These are phyloP conservation scores for Otus scops DNA, from an alignment of 2,797 vertebrate species.

Conservation along the genomic window DNA sequence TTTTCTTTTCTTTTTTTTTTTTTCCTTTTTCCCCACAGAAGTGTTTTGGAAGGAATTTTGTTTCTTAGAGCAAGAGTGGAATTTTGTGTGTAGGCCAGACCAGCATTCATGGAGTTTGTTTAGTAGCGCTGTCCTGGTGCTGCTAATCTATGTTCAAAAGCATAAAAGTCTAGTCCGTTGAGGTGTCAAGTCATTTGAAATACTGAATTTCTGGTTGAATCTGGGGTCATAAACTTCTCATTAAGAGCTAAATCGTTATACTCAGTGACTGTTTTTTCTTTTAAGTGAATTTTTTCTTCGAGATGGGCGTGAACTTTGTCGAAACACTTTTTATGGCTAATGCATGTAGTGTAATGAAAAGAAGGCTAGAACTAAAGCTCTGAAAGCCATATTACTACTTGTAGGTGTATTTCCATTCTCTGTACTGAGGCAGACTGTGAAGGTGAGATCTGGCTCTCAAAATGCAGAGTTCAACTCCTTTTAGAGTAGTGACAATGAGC, in stretches of 20 bases:
- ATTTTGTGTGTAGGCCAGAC: not conserved
- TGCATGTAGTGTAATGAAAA: not conserved
- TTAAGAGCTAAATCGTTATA: not conserved
- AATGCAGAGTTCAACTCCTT: not conserved
- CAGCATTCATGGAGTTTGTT: not conserved
- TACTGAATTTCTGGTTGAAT: not conserved
- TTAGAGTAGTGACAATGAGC: fast-evolving
- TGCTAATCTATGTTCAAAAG: not conserved
- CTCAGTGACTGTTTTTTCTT: not conserved
- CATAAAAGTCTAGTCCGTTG: not conserved
- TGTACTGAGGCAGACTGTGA: not conserved
- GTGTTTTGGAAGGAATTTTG: not conserved
- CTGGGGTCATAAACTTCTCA: not conserved
- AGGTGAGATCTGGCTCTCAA: not conserved
- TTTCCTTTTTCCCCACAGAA: not conserved
- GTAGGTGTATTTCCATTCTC: not conserved
- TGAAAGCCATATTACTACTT: not conserved
- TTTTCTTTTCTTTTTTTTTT: not conserved
- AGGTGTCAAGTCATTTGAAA: not conserved
- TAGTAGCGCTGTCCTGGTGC: not conserved
- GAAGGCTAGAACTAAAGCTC: not conserved
- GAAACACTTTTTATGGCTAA: not conserved
- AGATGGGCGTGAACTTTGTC: not conserved
- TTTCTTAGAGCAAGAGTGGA: not conserved
- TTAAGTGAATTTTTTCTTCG: not conserved